Conservation (phyloP, 64 coral and sea anemone genomes). For the Montipora efflorescens region DNA sequence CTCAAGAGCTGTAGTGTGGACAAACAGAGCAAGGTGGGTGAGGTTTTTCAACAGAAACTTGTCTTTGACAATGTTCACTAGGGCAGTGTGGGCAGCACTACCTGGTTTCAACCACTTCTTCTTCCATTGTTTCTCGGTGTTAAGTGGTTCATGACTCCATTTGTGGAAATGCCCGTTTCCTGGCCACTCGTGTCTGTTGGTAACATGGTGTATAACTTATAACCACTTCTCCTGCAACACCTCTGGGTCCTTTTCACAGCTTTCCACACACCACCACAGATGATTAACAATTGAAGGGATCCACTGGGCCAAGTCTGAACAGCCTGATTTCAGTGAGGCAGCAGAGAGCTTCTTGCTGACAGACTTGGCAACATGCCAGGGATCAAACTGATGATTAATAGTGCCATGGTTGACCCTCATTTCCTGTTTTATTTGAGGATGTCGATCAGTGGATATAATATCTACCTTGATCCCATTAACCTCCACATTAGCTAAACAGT, state of each 20-base stretch:
- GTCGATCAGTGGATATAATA: conserved; percentile 47
- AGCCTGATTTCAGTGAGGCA: conserved; percentile 41
- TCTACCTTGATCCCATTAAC: not conserved
- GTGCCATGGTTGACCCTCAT: conserved; percentile 43
- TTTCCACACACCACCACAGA: conserved; percentile 53
- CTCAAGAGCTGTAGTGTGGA: too few species aligned
- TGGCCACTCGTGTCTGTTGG: too few species aligned
- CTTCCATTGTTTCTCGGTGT: too few species aligned
- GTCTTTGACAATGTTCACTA: too few species aligned
- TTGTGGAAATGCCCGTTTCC: too few species aligned
- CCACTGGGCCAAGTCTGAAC: conserved; percentile 22
- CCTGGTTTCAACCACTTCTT: too few species aligned
- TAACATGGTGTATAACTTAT: too few species aligned
- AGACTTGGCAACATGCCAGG: conserved; percentile 71
- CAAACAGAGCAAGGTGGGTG: too few species aligned
- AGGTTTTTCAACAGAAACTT: too few species aligned
- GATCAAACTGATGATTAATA: conserved; percentile 59
- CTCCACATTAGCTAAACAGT: conserved; percentile 11
- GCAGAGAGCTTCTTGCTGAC: conserved; percentile 61
- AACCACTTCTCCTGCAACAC: not conserved
- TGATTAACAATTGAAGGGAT: conserved; percentile 49
- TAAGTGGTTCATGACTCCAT: too few species aligned
- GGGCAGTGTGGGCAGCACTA: too few species aligned
- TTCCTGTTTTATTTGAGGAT: conserved; percentile 56
- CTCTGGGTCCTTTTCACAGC: too few species aligned